These are phyloP conservation scores for Thymelicus acteon DNA, from an alignment of 2,888 invertebrate species.

Conservation along the genomic window DNA sequence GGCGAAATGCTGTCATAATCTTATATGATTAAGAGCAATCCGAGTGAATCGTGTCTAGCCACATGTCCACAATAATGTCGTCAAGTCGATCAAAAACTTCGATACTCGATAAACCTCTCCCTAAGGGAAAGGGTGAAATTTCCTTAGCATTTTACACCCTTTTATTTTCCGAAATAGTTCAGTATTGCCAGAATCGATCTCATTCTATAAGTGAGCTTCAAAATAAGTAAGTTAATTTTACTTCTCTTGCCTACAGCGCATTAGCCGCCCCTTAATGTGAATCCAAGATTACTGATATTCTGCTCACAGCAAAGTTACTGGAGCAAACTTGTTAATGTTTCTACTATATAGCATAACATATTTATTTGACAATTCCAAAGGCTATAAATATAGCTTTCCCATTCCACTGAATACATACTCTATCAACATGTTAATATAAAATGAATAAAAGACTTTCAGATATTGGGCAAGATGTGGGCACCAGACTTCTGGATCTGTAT, in stretches of 20 bases:
- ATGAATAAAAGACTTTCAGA: conserved; percentile 90
- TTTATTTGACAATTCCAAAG: too few relatives aligned
- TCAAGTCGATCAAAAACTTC: conserved; percentile 88
- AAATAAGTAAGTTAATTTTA: conserved; percentile 88
- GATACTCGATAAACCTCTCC: conserved; percentile 95
- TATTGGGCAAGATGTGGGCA: conserved; percentile 97
- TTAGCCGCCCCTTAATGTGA: too few relatives aligned
- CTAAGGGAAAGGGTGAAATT: conserved; percentile 96
- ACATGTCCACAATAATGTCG: conserved; percentile 63
- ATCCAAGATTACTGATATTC: too few relatives aligned
- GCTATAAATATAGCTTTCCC: too few relatives aligned
- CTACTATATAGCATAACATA: too few relatives aligned
- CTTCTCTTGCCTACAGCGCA: too few relatives aligned
- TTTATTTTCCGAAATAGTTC: conserved; percentile 98
- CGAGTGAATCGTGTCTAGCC: neutral
- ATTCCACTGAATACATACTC: too few relatives aligned
- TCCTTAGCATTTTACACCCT: conserved; percentile 97
- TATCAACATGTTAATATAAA: too few relatives aligned
- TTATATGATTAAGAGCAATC: neutral
- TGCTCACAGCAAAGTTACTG: too few relatives aligned
- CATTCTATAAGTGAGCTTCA: conserved; percentile 98
- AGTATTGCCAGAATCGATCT: conserved; percentile 98
- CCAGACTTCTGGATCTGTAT: conserved; percentile 96
- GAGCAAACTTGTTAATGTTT: too few relatives aligned
- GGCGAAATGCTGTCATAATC: neutral